A percentile compares a stretch with the other conserved stretches of the same genome.
Evolutionary conservation across 2,113 vertebrate genomes (phyloP).

Genomic region (Callipepla californica): DNA sequence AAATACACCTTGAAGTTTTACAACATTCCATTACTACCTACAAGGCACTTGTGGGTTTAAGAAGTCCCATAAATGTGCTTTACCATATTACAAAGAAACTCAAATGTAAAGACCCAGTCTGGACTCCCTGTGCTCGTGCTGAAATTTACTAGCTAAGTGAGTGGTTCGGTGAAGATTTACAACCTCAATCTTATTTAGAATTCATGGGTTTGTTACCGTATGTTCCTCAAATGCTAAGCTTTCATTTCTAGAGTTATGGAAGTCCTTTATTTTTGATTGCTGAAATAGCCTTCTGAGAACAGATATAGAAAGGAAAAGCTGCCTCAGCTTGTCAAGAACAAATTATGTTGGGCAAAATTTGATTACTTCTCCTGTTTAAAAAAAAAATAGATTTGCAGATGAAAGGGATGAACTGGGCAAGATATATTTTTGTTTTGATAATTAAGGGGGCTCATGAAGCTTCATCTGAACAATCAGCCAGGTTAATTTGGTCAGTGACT

Average conservation of each 20-base stretch:
- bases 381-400: neutral
- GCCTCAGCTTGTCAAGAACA: neutral
- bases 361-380: neutral
- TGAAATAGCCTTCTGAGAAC: neutral
- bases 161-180: conserved; percentile 45
- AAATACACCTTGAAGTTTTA: neutral
- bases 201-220: neutral
- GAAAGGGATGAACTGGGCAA: neutral
- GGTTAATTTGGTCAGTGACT: neutral
- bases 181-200: neutral
- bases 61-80: conserved; percentile 16
- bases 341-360: neutral
- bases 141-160: conserved; percentile 1
- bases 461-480: neutral
- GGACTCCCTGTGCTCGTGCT: neutral
- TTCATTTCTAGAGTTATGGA: conserved; percentile 4
- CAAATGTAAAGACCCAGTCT: neutral
- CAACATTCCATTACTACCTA: neutral
- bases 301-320: neutral
- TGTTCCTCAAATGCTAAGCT: neutral
- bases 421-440: neutral
- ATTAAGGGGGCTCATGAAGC: neutral
- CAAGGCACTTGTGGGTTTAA: conserved; percentile 7
- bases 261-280: neutral
- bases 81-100: neutral